A percentile compares a stretch with the other conserved stretches of the same genome.
Conservation (phyloP, 2,113 vertebrate species). For the Rhinogobius similis region DNA sequence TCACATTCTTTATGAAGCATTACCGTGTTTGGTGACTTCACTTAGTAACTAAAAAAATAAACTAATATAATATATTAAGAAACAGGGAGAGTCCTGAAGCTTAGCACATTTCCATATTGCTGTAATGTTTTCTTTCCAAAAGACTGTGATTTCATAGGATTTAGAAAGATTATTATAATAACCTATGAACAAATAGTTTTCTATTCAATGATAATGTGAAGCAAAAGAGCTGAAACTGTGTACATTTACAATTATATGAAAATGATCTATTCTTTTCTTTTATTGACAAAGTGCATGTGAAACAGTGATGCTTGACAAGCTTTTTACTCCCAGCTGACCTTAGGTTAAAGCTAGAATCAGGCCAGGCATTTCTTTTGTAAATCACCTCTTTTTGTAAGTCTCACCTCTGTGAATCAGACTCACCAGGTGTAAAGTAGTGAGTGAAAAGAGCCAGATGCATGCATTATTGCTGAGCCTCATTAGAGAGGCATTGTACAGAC, state of each 20-base stretch:
- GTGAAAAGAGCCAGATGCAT: constrained; percentile 94
- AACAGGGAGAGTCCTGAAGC: constrained; percentile 69
- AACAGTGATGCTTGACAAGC: constrained; percentile 86
- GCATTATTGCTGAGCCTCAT: constrained; percentile 90
- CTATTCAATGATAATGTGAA: constrained; percentile 61
- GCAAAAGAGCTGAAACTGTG: constrained; percentile 78
- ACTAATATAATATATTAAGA: constrained; percentile 51
- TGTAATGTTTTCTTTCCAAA: constrained; percentile 80
- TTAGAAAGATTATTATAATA: constrained; percentile 75
- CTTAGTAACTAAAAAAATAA: constrained; percentile 68
- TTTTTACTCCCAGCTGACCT: constrained; percentile 85
- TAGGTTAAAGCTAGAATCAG: constrained; percentile 80
- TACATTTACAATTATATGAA: constrained; percentile 91
- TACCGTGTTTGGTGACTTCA: constrained; percentile 77
- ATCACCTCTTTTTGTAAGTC: constrained; percentile 67
- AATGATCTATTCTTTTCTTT: constrained; percentile 67
- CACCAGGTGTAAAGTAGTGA: constrained; percentile 86
- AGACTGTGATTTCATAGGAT: constrained; percentile 90
- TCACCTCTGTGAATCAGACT: constrained; percentile 85
- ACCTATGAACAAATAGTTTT: constrained; percentile 76
- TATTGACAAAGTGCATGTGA: constrained; percentile 89
- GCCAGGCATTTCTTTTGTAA: constrained; percentile 68
- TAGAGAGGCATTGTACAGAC: constrained; percentile 94
- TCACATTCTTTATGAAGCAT: constrained; percentile 70
- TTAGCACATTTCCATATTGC: constrained; percentile 80